These are phyloP conservation scores for Cheirogaleus medius DNA, from an alignment of 2,113 vertebrate genomes.

Conservation along the genomic window DNA sequence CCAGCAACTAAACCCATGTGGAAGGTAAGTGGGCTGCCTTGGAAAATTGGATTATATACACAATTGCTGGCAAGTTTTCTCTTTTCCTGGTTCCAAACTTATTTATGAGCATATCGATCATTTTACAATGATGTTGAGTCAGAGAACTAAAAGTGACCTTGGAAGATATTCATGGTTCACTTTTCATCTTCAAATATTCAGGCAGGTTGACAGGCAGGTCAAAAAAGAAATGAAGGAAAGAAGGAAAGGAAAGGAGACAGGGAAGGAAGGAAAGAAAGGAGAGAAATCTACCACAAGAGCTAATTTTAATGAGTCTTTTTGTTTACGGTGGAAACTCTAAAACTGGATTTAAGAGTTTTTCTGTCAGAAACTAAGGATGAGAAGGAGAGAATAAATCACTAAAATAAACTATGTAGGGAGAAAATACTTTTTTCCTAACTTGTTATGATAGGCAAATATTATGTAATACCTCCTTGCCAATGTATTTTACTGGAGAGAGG, in stretches of 20 bases:
- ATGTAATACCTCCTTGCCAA: not conserved
- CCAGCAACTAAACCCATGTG: slow-evolving; percentile 69
- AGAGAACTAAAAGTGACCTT: slow-evolving; percentile 65
- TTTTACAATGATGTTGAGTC: slow-evolving; percentile 60
- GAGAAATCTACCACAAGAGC: not conserved
- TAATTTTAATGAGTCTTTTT: not conserved
- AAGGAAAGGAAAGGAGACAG: not conserved
- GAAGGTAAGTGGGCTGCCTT: slow-evolving; percentile 58
- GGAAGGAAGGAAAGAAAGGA: too few relatives aligned
- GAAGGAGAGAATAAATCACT: not conserved
- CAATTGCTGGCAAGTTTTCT: slow-evolving; percentile 64
- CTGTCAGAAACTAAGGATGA: not conserved
- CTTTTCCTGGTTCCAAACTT: slow-evolving; percentile 63
- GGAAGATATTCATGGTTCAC: not conserved
- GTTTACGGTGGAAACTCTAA: not conserved
- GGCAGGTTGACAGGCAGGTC: not conserved
- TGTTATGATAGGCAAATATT: slow-evolving; percentile 32
- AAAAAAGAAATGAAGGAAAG: not conserved
- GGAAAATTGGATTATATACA: slow-evolving; percentile 64
- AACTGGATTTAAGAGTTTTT: not conserved
- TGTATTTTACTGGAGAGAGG: slow-evolving; percentile 43
- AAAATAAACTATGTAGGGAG: not conserved
- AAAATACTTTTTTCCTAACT: not conserved
- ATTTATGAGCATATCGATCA: slow-evolving; percentile 52
- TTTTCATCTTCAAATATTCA: slow-evolving; percentile 47